phyloP scores from a whole-genome alignment of 2,888 invertebrate genomes.

The Eutolmus rufibarbis region DNA sequence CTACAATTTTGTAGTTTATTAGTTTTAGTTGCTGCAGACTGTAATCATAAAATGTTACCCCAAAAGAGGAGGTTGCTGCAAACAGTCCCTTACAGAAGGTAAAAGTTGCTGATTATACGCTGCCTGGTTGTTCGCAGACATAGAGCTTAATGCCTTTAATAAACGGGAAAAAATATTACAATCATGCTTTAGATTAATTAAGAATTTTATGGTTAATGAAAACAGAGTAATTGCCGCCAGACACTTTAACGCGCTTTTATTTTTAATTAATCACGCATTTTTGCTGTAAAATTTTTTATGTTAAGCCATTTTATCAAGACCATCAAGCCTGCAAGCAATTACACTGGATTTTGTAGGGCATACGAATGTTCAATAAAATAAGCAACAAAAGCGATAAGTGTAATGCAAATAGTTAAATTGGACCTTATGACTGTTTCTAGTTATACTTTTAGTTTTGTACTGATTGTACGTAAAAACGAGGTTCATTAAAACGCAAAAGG shows the following conservation, averaged over 20 bases:
- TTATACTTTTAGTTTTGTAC: background rate
- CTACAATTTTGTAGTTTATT: constrained; percentile 48
- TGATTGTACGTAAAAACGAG: background rate
- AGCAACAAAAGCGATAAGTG: constrained; percentile 3
- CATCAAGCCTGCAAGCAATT: constrained; percentile 5
- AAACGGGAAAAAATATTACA: background rate
- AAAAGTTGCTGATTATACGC: constrained; percentile 67
- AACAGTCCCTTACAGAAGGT: constrained; percentile 73
- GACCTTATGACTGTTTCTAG: constrained; percentile 3
- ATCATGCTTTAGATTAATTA: background rate
- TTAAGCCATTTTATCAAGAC: background rate
- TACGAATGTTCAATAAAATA: constrained; percentile 12
- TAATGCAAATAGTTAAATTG: background rate
- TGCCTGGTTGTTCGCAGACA: constrained; percentile 71
- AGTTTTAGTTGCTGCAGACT: background rate
- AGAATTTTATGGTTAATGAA: background rate
- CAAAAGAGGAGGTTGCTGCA: constrained; percentile 66
- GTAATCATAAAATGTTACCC: constrained; percentile 60
- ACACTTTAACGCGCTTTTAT: background rate
- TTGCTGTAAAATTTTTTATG: background rate
- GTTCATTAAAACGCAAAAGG: background rate
- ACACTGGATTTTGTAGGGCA: background rate
- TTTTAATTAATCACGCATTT: background rate
- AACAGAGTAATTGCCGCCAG: constrained; percentile 21
- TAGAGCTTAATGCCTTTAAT: constrained; percentile 62